Conservation (phyloP, 2,888 invertebrate species). For the Fragum fragum region DNA sequence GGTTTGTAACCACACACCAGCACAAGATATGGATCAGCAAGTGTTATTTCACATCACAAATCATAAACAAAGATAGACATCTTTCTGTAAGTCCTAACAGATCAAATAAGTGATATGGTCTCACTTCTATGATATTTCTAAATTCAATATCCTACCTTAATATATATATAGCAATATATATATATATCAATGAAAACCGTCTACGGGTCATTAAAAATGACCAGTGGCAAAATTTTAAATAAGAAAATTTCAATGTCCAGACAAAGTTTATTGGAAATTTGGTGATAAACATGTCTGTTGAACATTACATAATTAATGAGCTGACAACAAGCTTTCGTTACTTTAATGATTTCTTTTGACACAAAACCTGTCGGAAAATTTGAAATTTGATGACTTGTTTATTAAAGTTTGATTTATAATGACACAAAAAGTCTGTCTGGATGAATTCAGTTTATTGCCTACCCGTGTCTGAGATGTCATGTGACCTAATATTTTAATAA, state of each 20-base stretch:
- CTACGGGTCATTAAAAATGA: background rate
- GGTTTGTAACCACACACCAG: slow-evolving; percentile 17
- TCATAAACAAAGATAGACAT: background rate
- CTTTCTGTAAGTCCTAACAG: too few species aligned
- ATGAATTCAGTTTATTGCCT: background rate
- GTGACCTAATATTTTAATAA: slow-evolving; percentile 10
- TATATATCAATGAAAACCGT: too few species aligned
- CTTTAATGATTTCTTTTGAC: slow-evolving; percentile 33
- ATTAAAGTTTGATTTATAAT: slow-evolving; percentile 7
- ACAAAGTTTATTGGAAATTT: slow-evolving; percentile 26
- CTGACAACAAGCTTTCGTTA: slow-evolving; percentile 22
- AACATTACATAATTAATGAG: slow-evolving; percentile 23
- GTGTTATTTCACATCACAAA: slow-evolving; percentile 19
- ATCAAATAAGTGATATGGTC: too few species aligned
- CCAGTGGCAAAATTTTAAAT: slow-evolving; percentile 27
- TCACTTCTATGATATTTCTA: too few species aligned
- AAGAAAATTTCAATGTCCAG: slow-evolving; percentile 21
- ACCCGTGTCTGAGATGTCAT: slow-evolving; percentile 16
- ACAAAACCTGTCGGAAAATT: slow-evolving; percentile 23
- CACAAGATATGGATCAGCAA: slow-evolving; percentile 17
- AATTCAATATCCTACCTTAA: too few species aligned
- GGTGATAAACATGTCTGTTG: slow-evolving; percentile 25
- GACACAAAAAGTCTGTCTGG: slow-evolving; percentile 15
- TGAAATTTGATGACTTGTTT: slow-evolving; percentile 28
- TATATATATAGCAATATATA: too few species aligned